Conservation (phyloP, 2,797 vertebrate species). For the Intellagama lesueurii region DNA sequence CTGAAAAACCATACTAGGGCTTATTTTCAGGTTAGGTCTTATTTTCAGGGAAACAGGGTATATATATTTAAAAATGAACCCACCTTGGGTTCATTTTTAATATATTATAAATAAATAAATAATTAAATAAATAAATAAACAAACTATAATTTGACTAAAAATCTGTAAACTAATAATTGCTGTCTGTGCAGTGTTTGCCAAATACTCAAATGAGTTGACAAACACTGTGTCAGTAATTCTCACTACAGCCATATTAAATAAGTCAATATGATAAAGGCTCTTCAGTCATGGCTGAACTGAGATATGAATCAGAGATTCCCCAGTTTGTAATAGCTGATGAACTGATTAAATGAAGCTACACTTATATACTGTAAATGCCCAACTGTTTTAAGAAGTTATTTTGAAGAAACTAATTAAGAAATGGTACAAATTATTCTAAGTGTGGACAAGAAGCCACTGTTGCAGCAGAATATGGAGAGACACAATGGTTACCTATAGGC, state of each 20-base stretch:
- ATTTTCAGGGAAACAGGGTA: too few species aligned
- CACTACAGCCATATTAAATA: not conserved
- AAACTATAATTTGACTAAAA: not conserved
- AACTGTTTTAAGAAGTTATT: not conserved
- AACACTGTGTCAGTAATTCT: conserved; percentile 1
- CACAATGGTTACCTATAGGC: too few species aligned
- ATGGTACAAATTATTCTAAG: not conserved
- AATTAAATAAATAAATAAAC: too few species aligned
- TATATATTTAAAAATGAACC: too few species aligned
- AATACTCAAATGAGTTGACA: not conserved
- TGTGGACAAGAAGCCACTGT: not conserved
- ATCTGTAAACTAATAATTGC: conserved; percentile 3
- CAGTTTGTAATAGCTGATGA: not conserved
- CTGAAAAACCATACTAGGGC: too few species aligned
- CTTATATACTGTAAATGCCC: too few species aligned
- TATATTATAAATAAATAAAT: too few species aligned
- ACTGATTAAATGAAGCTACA: too few species aligned
- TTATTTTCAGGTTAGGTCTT: too few species aligned
- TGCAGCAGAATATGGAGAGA: too few species aligned
- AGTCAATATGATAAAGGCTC: not conserved
- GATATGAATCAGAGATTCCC: not conserved
- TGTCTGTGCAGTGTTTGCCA: not conserved
- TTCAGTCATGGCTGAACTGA: not conserved
- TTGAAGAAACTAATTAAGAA: not conserved
- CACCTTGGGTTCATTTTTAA: too few species aligned